Evolutionary conservation across 2,113 vertebrate species (phyloP).

Genomic region (Indicator indicator): DNA sequence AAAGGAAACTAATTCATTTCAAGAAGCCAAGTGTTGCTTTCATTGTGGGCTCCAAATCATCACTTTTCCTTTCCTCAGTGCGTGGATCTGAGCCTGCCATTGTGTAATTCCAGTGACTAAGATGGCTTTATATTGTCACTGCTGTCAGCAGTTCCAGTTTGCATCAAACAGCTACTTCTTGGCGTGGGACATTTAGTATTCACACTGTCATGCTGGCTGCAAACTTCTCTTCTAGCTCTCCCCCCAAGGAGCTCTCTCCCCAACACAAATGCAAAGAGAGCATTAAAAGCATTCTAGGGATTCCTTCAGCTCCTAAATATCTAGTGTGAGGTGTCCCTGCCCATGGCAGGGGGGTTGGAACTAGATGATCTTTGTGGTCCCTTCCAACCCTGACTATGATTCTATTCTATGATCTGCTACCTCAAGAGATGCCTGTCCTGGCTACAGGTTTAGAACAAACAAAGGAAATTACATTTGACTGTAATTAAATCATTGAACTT

Average conservation of each 20-base stretch:
- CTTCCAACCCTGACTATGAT: no score
- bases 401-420: not conserved
- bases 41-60: not conserved
- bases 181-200: not conserved
- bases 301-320: not conserved
- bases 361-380: no score
- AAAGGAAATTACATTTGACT: not conserved
- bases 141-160: slow-evolving; percentile 44
- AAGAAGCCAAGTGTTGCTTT: not conserved
- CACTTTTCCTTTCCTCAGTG: not conserved
- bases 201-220: not conserved
- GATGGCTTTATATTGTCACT: slow-evolving; percentile 6
- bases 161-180: not conserved
- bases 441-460: not conserved
- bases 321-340: no score
- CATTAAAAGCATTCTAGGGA: not conserved
- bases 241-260: no score
- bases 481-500: not conserved
- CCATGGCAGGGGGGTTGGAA: no score
- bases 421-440: not conserved
- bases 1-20: not conserved
- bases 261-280: rapidly evolving
- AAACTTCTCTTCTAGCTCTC: not conserved
- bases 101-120: slow-evolving; percentile 26
- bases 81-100: not conserved